phyloP scores from a whole-genome alignment of 64 coral and sea anemone species.

The Pocillopora damicornis region DNA sequence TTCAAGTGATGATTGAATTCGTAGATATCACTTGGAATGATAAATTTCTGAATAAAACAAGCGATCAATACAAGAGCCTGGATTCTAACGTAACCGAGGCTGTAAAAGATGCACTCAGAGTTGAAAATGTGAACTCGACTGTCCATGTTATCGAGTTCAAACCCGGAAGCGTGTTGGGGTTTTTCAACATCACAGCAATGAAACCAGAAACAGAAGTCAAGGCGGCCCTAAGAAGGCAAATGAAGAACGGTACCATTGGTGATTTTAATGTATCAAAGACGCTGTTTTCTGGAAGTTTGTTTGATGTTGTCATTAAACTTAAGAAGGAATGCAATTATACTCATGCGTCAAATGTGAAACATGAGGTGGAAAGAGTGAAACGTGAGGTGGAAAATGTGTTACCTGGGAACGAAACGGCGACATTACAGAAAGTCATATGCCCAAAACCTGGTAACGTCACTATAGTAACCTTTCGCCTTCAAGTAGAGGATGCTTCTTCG shows the following conservation, averaged over 20 bases:
- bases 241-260: not conserved
- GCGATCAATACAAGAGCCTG: not conserved
- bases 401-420: conserved; percentile 9
- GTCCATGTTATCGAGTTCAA: conserved; percentile 12
- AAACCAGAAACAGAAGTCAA: not conserved
- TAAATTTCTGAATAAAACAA: not conserved
- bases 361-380: not conserved
- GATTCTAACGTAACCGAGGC: not conserved
- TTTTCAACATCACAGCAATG: conserved; percentile 12
- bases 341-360: not conserved
- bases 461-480: conserved; percentile 19
- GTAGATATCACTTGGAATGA: conserved; percentile 1
- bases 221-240: not conserved
- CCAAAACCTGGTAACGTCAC: not conserved
- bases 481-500: not conserved
- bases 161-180: conserved; percentile 24
- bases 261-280: not conserved
- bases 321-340: not conserved
- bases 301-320: conserved; percentile 16
- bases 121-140: not conserved
- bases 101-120: not conserved
- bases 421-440: conserved; percentile 14
- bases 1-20: conserved; percentile 9
- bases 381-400: not conserved
- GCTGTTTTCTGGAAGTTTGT: conserved; percentile 26